Evolutionary conservation across 2,113 vertebrate genomes (phyloP).

Genomic region (Empidonax alnorum): DNA sequence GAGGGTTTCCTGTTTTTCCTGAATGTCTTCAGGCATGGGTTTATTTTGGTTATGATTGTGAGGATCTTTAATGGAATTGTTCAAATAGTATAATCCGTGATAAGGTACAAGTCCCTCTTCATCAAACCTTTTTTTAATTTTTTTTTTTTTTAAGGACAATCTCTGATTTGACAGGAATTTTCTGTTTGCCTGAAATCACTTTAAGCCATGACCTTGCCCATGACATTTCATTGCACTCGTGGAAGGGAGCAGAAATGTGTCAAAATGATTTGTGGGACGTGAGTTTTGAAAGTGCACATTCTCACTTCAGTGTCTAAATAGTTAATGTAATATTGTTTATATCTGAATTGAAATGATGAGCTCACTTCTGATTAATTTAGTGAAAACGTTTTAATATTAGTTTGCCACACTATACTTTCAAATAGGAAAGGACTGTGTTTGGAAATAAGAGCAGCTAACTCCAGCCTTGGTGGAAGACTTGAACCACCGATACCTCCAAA

Average conservation of each 20-base stretch:
- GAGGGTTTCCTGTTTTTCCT: neutral
- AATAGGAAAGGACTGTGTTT: neutral
- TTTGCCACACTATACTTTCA: neutral
- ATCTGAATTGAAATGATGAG: neutral
- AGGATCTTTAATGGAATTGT: neutral
- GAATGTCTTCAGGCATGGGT: neutral
- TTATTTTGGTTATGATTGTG: neutral
- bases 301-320: neutral
- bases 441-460: neutral
- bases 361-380: neutral
- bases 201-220: neutral
- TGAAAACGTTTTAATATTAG: neutral
- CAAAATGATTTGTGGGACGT: neutral
- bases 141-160: neutral
- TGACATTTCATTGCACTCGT: neutral
- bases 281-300: neutral
- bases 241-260: neutral
- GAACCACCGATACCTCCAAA: neutral
- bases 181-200: neutral
- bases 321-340: neutral
- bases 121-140: neutral
- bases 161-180: neutral
- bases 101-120: neutral
- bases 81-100: neutral
- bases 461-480: neutral